Conservation (phyloP, 2,888 invertebrate species). For the Arge pagana region DNA sequence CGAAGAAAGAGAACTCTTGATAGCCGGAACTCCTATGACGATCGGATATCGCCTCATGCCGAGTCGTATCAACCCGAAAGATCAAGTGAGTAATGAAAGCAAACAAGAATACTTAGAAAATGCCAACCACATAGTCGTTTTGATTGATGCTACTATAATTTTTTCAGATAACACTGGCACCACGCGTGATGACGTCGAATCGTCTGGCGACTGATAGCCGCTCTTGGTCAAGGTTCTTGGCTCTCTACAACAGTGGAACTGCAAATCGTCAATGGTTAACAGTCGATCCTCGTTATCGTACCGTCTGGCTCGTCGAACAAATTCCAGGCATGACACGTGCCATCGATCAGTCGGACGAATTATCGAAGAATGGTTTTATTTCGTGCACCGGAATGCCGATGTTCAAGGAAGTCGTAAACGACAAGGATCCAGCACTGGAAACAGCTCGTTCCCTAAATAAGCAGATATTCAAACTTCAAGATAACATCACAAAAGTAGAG, state of each 20-base stretch:
- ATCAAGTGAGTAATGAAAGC: slow-evolving; percentile 61
- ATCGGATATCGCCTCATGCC: slow-evolving; percentile 75
- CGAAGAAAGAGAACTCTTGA: slow-evolving; percentile 62
- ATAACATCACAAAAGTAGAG: slow-evolving; percentile 62
- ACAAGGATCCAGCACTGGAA: slow-evolving; percentile 50
- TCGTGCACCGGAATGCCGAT: slow-evolving; percentile 70
- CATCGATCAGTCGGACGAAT: slow-evolving; percentile 69
- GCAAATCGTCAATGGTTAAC: slow-evolving; percentile 89
- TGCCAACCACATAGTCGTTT: background rate
- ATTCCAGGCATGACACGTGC: slow-evolving; percentile 68
- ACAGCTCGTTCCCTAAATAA: background rate
- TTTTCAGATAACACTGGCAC: slow-evolving; percentile 69
- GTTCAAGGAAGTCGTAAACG: slow-evolving; percentile 58
- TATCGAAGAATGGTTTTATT: slow-evolving; percentile 71
- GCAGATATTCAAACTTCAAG: slow-evolving; percentile 41
- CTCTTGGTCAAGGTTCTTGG: slow-evolving; percentile 75
- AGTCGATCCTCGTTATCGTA: slow-evolving; percentile 64
- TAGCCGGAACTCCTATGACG: slow-evolving; percentile 79
- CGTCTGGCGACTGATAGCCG: slow-evolving; percentile 73
- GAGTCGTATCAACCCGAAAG: slow-evolving; percentile 68
- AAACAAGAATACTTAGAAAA: too few relatives aligned
- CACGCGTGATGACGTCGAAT: slow-evolving; percentile 82
- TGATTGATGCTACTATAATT: background rate
- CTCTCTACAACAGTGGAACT: slow-evolving; percentile 76
- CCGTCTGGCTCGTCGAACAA: slow-evolving; percentile 79